Percentiles rank a stretch among this genome's conserved stretches.
These are phyloP conservation scores for Gobius niger DNA, from an alignment of 2,113 vertebrate genomes.

Conservation along the genomic window DNA sequence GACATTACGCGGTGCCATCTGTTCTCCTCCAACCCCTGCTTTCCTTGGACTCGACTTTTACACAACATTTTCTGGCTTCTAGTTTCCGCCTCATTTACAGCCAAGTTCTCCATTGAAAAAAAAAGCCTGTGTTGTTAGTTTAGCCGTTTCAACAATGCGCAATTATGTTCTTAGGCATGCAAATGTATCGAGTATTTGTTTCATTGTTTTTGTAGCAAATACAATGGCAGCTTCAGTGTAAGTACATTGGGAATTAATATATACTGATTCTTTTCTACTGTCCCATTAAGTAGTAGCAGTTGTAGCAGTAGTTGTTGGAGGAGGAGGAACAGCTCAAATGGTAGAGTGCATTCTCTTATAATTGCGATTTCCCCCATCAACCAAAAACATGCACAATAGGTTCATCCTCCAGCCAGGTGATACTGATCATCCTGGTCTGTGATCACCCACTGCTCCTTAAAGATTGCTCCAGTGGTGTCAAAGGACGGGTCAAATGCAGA, in stretches of 20 bases:
- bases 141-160: slow-evolving; percentile 20
- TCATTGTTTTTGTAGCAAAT: background rate
- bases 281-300: background rate
- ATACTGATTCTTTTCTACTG: no score
- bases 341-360: background rate
- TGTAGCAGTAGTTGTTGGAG: background rate
- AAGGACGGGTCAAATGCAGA: no score
- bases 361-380: no score
- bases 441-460: no score
- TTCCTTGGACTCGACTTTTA: slow-evolving; percentile 30
- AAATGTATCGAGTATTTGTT: background rate
- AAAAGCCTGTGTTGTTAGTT: slow-evolving; percentile 23
- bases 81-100: background rate
- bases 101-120: slow-evolving; percentile 8
- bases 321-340: background rate
- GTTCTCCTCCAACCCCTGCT: slow-evolving; percentile 59
- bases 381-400: no score
- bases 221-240: no score
- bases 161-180: background rate
- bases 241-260: no score
- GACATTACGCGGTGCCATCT: slow-evolving; percentile 62
- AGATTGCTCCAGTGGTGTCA: no score
- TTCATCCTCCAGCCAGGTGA: no score
- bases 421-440: no score
- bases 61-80: slow-evolving; percentile 33